Percentiles rank a stretch among this genome's conserved stretches.
Evolutionary conservation across 1,140 invertebrate genomes (phyloP).

Genomic region (Drosophila parvula): DNA sequence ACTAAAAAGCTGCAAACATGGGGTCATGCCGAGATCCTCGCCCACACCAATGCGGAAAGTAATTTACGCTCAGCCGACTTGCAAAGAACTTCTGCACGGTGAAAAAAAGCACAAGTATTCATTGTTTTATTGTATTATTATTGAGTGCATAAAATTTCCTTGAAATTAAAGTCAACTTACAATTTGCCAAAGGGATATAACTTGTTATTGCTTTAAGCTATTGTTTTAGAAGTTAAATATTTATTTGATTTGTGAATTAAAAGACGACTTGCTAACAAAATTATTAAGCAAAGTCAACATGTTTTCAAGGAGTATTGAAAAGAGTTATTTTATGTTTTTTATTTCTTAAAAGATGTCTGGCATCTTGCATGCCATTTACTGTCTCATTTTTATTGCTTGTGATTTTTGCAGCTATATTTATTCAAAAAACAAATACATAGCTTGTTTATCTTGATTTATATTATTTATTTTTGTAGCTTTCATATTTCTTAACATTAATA

Average conservation of each 20-base stretch:
- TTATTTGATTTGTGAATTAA: background rate
- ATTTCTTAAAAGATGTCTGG: background rate
- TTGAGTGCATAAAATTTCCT: background rate
- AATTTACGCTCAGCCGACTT: conserved; percentile 68
- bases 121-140: background rate
- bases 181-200: background rate
- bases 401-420: background rate
- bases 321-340: background rate
- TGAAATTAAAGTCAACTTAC: background rate
- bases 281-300: background rate
- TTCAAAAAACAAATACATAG: background rate
- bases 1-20: conserved; percentile 56
- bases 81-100: conserved; percentile 36
- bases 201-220: background rate
- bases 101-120: background rate
- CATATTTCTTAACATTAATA: background rate
- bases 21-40: conserved; percentile 41
- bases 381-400: background rate
- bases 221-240: background rate
- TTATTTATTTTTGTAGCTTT: background rate
- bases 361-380: background rate
- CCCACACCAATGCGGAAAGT: conserved; percentile 50
- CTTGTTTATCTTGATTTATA: background rate
- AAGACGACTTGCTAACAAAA: background rate
- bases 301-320: background rate